Evolutionary conservation across 2,888 invertebrate genomes (phyloP).

Genomic region (Drosophila mimica): DNA sequence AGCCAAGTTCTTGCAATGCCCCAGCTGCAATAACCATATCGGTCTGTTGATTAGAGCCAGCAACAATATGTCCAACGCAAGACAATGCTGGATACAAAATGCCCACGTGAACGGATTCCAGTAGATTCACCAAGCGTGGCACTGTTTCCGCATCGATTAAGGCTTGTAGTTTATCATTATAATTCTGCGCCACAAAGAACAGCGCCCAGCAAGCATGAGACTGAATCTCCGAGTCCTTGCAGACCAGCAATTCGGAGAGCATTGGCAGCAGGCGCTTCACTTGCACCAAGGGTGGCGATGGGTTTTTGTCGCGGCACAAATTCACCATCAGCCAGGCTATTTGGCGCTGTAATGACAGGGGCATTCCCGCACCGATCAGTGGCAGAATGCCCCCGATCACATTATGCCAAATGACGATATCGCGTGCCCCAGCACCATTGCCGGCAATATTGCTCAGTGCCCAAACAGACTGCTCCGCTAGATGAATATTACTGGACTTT

Average conservation of each 20-base stretch:
- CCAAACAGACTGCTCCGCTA: conserved; percentile 98
- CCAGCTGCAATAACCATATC: conserved; percentile 91
- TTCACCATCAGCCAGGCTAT: conserved; percentile 98
- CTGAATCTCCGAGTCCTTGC: conserved; percentile 91
- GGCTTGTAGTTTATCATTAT: conserved; percentile 95
- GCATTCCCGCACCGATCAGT: conserved; percentile 88
- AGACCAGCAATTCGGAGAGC: conserved; percentile 90
- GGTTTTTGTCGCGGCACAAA: conserved; percentile 97
- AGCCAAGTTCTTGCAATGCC: conserved; percentile 88
- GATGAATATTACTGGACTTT: conserved; percentile 88
- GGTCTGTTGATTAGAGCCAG: conserved; percentile 95
- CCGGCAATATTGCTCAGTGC: conserved; percentile 98
- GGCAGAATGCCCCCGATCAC: conserved; percentile 90
- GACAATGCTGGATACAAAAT: conserved; percentile 94
- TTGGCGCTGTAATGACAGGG: conserved; percentile 90
- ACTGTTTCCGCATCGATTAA: conserved; percentile 90
- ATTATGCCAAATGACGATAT: conserved; percentile 90
- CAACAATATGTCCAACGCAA: conserved; percentile 97
- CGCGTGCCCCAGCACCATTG: conserved; percentile 92
- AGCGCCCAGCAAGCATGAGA: conserved; percentile 98
- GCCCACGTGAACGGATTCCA: conserved; percentile 88
- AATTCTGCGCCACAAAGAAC: conserved; percentile 96
- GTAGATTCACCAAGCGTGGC: conserved; percentile 89
- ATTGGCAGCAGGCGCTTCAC: conserved; percentile 91
- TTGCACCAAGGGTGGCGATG: conserved; percentile 92